A percentile compares a stretch with the other conserved stretches of the same genome.
phyloP scores from a whole-genome alignment of 2,888 invertebrate species.

The Nebria salina region DNA sequence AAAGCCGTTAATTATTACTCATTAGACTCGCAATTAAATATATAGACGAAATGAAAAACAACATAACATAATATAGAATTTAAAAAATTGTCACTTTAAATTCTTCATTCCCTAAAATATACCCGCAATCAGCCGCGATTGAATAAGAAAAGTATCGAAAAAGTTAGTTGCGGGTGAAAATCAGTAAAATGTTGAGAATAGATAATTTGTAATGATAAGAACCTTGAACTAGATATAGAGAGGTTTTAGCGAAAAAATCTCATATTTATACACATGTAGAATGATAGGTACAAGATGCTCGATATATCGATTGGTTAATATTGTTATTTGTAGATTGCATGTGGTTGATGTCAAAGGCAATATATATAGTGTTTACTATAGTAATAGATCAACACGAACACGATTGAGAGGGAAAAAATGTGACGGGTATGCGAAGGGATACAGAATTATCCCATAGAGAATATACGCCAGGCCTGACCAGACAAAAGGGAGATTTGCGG shows the following conservation, averaged over 20 bases:
- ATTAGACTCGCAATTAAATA: constrained; percentile 28
- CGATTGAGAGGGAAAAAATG: neutral
- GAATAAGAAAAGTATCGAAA: too few relatives aligned
- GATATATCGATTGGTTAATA: neutral
- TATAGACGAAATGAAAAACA: neutral
- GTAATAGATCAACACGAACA: neutral
- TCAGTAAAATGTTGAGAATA: neutral
- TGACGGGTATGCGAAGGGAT: neutral
- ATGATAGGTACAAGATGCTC: too few relatives aligned
- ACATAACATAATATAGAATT: too few relatives aligned
- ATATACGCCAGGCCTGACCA: neutral
- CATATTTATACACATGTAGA: too few relatives aligned
- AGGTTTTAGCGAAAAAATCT: too few relatives aligned
- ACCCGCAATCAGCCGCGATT: too few relatives aligned
- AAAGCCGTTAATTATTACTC: constrained; percentile 26
- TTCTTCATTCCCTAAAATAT: too few relatives aligned
- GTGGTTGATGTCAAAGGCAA: neutral
- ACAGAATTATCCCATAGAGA: neutral
- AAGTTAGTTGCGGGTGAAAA: too few relatives aligned
- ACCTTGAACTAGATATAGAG: too few relatives aligned
- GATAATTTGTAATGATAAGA: too few relatives aligned
- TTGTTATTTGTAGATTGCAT: neutral
- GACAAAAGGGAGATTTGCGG: neutral
- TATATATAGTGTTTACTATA: neutral
- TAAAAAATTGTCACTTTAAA: too few relatives aligned